A percentile compares a stretch with the other conserved stretches of the same genome.
Evolutionary conservation across 1,140 invertebrate genomes (phyloP).

Genomic region (Ptiloglossa arizonensis): DNA sequence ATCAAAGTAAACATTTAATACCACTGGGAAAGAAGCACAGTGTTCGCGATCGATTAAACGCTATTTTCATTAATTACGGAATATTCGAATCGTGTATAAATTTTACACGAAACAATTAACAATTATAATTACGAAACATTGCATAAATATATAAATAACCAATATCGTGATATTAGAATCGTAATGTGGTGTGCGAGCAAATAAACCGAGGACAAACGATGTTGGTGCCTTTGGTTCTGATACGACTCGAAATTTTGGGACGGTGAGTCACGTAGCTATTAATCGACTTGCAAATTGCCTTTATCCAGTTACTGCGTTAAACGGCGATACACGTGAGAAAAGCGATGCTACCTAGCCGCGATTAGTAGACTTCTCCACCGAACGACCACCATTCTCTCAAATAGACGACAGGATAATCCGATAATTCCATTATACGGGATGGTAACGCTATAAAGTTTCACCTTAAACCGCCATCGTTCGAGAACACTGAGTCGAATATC

Average conservation of each 20-base stretch:
- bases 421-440: slow-evolving; percentile 64
- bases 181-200: too few species aligned
- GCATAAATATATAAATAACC: too few species aligned
- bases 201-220: too few species aligned
- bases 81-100: too few species aligned
- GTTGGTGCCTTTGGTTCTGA: too few species aligned
- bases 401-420: slow-evolving; percentile 56
- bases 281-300: slow-evolving; percentile 54
- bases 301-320: slow-evolving; percentile 62
- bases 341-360: slow-evolving; percentile 19
- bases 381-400: background rate
- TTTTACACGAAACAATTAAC: too few species aligned
- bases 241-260: slow-evolving; percentile 59
- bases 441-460: slow-evolving; percentile 62
- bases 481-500: background rate
- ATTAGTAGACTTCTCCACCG: slow-evolving; percentile 54
- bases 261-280: background rate
- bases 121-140: too few species aligned
- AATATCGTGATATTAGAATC: too few species aligned
- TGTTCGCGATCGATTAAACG: too few species aligned
- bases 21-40: too few species aligned
- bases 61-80: too few species aligned
- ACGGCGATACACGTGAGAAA: slow-evolving; percentile 25
- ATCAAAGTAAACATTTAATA: too few species aligned
- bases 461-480: slow-evolving; percentile 39